Evolutionary conservation across 2,888 invertebrate species (phyloP), one percentile per base, ranked within the genome.

Genomic region (Eurytoma californica): DNA sequence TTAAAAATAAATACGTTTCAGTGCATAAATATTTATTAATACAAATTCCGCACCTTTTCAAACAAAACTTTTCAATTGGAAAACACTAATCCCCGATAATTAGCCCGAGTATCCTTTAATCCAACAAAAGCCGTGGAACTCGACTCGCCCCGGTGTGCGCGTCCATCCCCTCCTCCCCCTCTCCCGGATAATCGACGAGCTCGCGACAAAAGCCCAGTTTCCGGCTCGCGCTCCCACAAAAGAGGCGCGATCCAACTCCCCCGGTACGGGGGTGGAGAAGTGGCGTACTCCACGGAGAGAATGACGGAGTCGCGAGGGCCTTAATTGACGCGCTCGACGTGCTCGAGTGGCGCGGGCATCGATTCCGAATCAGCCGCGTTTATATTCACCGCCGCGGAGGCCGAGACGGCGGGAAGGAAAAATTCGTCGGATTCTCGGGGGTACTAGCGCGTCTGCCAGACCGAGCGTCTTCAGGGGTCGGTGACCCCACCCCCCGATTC

Each of bases 321-420:
- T 69, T 69, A 69, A 69, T 69, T 69, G 69, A 18, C 69, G 58
- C 13, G 69, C 69, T 69, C 69, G 65, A 28, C 49, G 53, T 55
- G 61, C 61, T 51, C 5, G 72, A 72, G 51, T 63, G 3, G 28
- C 60, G 14, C 13, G 18, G 47, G 47, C 65, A 39, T 39, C 39
- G 65, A 65, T 68, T 68, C 53, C 68, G 68, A 68, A 68, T 68
- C 55, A 30, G 68, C 28, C 68, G 53, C 58, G 18, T 39, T 39
- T 39, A 39, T 39, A 39, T 39, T 39, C 39, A 39, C 7, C 39
- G 39, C 7, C 39, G 53, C 53, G 53, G 14, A 12, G 30, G 16
- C 9, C n/a, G 61, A 16, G 60, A 24, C 39, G 39, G 39, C 39
- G 39, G 39, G 39, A 39, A 39, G 39, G 39, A 39, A 39, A 39